Conservation (phyloP, 2,113 vertebrate genomes). For the Anseranas semipalmata region DNA sequence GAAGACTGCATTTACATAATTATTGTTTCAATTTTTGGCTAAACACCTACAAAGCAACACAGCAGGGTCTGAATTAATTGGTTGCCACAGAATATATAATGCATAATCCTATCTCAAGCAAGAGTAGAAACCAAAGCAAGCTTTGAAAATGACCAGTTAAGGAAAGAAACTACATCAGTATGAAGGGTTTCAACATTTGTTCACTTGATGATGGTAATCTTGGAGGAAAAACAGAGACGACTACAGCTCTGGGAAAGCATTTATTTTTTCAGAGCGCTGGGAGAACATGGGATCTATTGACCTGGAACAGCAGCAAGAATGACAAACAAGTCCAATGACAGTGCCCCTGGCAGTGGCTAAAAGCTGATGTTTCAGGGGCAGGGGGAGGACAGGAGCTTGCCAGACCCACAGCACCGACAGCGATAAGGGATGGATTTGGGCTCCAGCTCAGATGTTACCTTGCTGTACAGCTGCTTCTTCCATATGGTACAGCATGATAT, state of each 20-base stretch:
- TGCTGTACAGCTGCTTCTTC: neutral
- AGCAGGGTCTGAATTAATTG: neutral
- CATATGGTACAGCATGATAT: fast-evolving
- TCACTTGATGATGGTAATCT: neutral
- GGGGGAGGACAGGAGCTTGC: neutral
- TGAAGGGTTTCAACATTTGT: neutral
- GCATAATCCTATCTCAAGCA: neutral
- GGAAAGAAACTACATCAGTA: neutral
- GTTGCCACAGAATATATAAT: fast-evolving
- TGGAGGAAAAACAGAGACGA: neutral
- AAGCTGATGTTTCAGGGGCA: neutral
- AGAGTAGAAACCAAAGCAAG: neutral
- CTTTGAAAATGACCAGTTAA: neutral
- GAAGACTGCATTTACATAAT: neutral
- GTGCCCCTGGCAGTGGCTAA: neutral
- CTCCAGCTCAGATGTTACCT: neutral
- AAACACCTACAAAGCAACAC: neutral
- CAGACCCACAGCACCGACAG: neutral
- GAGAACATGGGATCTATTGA: neutral
- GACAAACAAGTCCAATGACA: neutral
- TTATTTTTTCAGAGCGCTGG: neutral
- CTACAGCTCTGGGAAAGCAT: neutral
- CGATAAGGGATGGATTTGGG: neutral
- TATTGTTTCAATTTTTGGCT: neutral
- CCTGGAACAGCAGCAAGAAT: neutral